Percentiles rank a stretch among this genome's conserved stretches.
These are phyloP conservation scores for Silurus asotus DNA, from an alignment of 2,113 vertebrate species.

Conservation along the genomic window DNA sequence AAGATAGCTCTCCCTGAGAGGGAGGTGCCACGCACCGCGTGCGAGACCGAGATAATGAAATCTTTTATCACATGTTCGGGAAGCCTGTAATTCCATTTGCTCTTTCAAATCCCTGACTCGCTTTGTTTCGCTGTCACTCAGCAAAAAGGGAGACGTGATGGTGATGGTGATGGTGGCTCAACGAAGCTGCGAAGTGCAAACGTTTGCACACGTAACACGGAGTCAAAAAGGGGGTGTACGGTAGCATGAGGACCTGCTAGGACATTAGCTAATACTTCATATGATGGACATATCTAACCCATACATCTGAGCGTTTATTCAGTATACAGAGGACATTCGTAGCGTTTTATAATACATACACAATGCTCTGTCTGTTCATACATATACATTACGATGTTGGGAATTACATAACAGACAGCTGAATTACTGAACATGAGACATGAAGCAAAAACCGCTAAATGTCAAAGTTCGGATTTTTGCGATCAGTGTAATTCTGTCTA, in stretches of 20 bases:
- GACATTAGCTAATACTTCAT: background rate
- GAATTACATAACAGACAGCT: too few species aligned
- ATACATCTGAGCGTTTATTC: background rate
- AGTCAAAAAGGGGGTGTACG: background rate
- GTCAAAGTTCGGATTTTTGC: too few species aligned
- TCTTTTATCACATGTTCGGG: constrained; percentile 56
- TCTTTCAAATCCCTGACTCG: constrained; percentile 50
- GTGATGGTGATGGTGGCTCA: constrained; percentile 16
- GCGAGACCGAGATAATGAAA: constrained; percentile 58
- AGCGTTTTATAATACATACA: background rate
- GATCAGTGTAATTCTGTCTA: too few species aligned
- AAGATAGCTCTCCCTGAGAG: constrained; percentile 23
- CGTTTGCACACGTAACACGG: background rate
- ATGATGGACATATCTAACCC: too few species aligned
- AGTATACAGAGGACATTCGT: background rate
- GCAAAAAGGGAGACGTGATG: constrained; percentile 3
- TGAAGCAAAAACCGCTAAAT: too few species aligned
- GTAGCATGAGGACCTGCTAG: background rate
- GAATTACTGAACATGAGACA: too few species aligned
- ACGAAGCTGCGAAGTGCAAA: background rate
- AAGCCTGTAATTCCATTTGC: constrained; percentile 60
- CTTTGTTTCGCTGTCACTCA: constrained; percentile 48
- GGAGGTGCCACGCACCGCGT: constrained; percentile 45
- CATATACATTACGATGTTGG: too few species aligned
- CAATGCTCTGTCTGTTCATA: background rate